Evolutionary conservation across 2,888 invertebrate genomes (phyloP).

Genomic region (Chaitophorus viminalis): DNA sequence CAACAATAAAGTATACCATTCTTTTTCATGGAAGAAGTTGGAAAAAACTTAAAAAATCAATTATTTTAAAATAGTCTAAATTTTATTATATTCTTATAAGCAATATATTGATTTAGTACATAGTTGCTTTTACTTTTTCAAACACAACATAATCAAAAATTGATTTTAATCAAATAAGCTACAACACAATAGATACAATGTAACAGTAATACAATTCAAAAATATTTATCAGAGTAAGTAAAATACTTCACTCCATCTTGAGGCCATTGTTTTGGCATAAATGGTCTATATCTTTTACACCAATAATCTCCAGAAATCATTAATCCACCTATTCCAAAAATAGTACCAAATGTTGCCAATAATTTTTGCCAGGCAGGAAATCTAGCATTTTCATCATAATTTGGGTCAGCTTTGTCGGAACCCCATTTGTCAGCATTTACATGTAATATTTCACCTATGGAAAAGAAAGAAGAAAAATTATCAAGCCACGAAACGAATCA

Average conservation of each 20-base stretch:
- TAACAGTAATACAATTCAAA: slow-evolving; percentile 5
- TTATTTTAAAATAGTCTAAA: neutral
- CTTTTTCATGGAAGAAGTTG: too few relatives aligned
- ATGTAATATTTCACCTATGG: slow-evolving; percentile 51
- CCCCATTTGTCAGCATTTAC: slow-evolving; percentile 54
- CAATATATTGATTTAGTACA: neutral
- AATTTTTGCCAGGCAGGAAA: slow-evolving; percentile 50
- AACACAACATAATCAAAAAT: slow-evolving; percentile 12
- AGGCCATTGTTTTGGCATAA: slow-evolving; percentile 58
- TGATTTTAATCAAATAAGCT: neutral
- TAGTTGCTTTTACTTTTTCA: neutral
- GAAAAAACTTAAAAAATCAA: neutral
- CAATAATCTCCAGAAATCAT: slow-evolving; percentile 22
- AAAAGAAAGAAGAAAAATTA: slow-evolving; percentile 64
- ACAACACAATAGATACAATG: slow-evolving; percentile 7
- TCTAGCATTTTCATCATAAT: slow-evolving; percentile 48
- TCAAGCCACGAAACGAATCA: slow-evolving; percentile 66
- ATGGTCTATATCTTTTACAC: slow-evolving; percentile 37
- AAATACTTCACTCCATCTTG: slow-evolving; percentile 38
- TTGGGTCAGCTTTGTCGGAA: slow-evolving; percentile 58
- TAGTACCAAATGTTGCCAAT: slow-evolving; percentile 19
- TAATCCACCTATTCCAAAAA: slow-evolving; percentile 49
- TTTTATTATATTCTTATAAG: neutral
- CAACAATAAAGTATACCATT: too few relatives aligned
- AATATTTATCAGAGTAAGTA: slow-evolving; percentile 61